Evolutionary conservation across 2,888 invertebrate species (phyloP).

Genomic region (Allacma fusca): DNA sequence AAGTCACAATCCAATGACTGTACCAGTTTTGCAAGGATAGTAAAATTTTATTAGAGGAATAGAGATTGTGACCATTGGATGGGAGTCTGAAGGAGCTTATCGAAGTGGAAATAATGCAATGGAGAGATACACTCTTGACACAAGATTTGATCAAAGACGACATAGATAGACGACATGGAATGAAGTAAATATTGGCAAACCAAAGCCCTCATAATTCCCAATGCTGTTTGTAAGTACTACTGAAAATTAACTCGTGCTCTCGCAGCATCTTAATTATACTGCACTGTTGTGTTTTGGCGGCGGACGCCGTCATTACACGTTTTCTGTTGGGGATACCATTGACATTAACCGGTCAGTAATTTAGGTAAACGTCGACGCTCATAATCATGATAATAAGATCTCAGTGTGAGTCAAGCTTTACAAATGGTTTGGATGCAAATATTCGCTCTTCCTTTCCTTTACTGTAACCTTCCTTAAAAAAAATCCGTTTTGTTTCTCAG

Average conservation of each 20-base stretch:
- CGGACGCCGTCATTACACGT: background rate
- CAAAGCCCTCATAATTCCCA: too few species aligned
- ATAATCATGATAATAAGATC: background rate
- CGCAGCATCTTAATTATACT: background rate
- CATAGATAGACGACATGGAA: too few species aligned
- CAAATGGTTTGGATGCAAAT: too few species aligned
- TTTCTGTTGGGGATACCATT: background rate
- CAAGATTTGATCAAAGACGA: too few species aligned
- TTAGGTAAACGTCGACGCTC: background rate
- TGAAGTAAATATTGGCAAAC: too few species aligned
- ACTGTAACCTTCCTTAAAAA: background rate
- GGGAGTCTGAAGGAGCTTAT: too few species aligned
- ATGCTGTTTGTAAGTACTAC: too few species aligned
- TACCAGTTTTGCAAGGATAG: background rate
- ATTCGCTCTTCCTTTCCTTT: background rate
- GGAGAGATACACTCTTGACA: too few species aligned
- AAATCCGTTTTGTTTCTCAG: too few species aligned
- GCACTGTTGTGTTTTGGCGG: background rate
- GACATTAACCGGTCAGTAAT: conserved; percentile 12
- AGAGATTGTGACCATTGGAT: too few species aligned
- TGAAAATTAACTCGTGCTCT: background rate
- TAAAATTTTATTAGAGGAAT: background rate
- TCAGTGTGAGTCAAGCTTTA: background rate
- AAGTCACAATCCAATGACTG: background rate
- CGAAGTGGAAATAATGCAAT: too few species aligned